Conservation (phyloP, 2,888 invertebrate species). For the Apoda limacodes region DNA sequence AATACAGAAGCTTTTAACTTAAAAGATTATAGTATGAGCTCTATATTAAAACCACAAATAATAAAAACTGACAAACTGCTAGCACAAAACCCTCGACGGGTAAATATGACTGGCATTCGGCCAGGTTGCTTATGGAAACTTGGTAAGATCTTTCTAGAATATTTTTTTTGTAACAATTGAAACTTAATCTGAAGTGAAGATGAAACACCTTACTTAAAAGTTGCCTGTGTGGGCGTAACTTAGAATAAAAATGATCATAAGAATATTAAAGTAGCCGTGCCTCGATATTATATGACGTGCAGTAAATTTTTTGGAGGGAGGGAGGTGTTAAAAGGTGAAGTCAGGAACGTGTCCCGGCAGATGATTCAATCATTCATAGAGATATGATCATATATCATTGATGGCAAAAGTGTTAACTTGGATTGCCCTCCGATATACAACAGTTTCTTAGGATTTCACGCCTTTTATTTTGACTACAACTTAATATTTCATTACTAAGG, state of each 20-base stretch:
- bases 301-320: slow-evolving; percentile 61
- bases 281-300: slow-evolving; percentile 59
- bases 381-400: slow-evolving; percentile 64
- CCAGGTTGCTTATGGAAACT: too few relatives aligned
- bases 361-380: slow-evolving; percentile 67
- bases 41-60: too few relatives aligned
- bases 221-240: slow-evolving; percentile 54
- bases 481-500: slow-evolving; percentile 36
- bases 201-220: too few relatives aligned
- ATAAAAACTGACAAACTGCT: too few relatives aligned
- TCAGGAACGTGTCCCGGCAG: slow-evolving; percentile 58
- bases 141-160: too few relatives aligned
- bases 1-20: too few relatives aligned
- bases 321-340: slow-evolving; percentile 64
- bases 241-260: slow-evolving; percentile 66
- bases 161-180: too few relatives aligned
- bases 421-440: slow-evolving; percentile 41
- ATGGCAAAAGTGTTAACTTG: slow-evolving; percentile 58
- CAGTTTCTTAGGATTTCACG: slow-evolving; percentile 34
- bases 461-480: slow-evolving; percentile 43
- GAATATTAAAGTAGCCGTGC: slow-evolving; percentile 61
- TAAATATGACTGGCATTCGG: too few relatives aligned
- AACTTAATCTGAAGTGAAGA: too few relatives aligned
- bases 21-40: too few relatives aligned
- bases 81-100: too few relatives aligned